Conservation (phyloP, 2,888 invertebrate species). For the Venustoraphidia nigricollis region DNA sequence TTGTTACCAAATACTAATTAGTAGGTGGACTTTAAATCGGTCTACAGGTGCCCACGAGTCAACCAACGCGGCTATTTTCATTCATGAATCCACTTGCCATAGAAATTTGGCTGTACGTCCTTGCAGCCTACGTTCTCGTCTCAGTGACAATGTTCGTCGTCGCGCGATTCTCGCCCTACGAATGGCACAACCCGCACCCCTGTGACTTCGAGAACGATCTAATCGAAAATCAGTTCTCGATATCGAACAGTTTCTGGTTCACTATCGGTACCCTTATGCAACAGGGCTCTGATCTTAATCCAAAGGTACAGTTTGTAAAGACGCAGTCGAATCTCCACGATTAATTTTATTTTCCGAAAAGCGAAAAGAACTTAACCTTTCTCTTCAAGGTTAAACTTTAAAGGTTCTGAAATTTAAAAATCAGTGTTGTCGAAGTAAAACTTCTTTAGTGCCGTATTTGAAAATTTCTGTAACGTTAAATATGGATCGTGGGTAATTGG, state of each 20-base stretch:
- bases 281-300: conserved; percentile 66
- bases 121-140: conserved; percentile 66
- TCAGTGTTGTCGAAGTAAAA: no score
- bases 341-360: neutral
- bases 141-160: conserved; percentile 65
- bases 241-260: conserved; percentile 78
- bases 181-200: conserved; percentile 61
- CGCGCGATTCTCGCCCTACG: conserved; percentile 66
- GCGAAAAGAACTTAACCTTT: no score
- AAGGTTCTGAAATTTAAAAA: no score
- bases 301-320: conserved; percentile 35
- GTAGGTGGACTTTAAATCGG: neutral
- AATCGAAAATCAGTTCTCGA: conserved; percentile 64
- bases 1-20: no score
- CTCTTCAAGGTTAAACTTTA: no score
- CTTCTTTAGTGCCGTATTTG: no score
- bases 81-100: conserved; percentile 78
- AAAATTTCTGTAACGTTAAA: no score
- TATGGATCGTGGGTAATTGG: no score
- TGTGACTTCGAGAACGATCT: conserved; percentile 44
- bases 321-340: neutral
- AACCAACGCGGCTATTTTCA: conserved; percentile 58
- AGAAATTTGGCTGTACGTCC: conserved; percentile 74
- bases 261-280: conserved; percentile 81
- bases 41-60: conserved; percentile 50